These are phyloP conservation scores for Odontomyia ornata DNA, from an alignment of 2,888 invertebrate genomes.

Conservation along the genomic window DNA sequence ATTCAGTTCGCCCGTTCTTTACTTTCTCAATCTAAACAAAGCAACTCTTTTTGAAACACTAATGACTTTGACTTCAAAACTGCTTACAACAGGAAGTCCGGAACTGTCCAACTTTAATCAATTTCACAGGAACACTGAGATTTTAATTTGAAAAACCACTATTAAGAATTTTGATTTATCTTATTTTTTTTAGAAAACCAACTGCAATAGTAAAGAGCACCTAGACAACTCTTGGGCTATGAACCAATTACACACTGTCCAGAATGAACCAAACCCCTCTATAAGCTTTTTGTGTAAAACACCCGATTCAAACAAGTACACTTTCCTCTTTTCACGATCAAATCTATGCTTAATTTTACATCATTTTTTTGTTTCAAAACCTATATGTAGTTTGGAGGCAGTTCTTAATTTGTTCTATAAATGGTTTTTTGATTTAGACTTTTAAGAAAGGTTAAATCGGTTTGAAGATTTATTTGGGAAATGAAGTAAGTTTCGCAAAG, in stretches of 20 bases:
- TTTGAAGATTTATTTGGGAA: too few species aligned
- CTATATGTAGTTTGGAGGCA: too few species aligned
- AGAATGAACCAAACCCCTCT: background rate
- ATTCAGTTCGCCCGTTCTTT: constrained; percentile 25
- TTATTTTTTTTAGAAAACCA: too few species aligned
- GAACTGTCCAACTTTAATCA: too few species aligned
- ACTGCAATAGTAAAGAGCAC: constrained; percentile 32
- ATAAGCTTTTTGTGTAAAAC: constrained; percentile 18
- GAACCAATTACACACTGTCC: constrained; percentile 33
- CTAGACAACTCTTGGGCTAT: constrained; percentile 35
- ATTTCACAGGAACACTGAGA: background rate
- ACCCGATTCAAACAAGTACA: background rate
- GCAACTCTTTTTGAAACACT: background rate
- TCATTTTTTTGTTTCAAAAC: too few species aligned
- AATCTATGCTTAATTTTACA: too few species aligned
- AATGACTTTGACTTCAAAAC: constrained; percentile 7
- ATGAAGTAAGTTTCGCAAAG: too few species aligned
- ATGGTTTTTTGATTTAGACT: too few species aligned
- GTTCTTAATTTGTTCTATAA: too few species aligned
- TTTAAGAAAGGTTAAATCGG: too few species aligned
- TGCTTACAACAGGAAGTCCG: constrained; percentile 10
- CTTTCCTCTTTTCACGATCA: background rate
- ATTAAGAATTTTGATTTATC: too few species aligned
- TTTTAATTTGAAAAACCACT: background rate
- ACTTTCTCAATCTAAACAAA: background rate